A percentile compares a stretch with the other conserved stretches of the same genome.
phyloP scores from a whole-genome alignment of 2,888 invertebrate genomes.

The Dendrolimus houi region DNA sequence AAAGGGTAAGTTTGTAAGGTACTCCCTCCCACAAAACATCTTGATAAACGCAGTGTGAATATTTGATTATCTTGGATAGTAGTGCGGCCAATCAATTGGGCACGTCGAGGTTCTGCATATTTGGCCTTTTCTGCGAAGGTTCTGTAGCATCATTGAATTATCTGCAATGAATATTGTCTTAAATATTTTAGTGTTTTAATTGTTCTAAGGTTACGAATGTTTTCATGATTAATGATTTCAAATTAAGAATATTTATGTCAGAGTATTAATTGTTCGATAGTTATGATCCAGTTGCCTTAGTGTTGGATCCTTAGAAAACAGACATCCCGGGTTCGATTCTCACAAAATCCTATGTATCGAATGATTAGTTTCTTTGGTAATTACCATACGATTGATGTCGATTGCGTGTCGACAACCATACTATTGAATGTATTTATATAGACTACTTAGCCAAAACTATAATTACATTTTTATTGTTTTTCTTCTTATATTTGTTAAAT shows the following conservation, averaged over 20 bases:
- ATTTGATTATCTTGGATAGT: conserved; percentile 8
- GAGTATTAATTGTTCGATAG: too few species aligned
- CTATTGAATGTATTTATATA: too few species aligned
- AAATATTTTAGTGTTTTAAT: conserved; percentile 5
- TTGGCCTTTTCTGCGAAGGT: background rate
- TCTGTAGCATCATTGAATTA: background rate
- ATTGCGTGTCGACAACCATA: too few species aligned
- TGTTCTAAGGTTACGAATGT: conserved; percentile 5
- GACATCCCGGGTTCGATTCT: too few species aligned
- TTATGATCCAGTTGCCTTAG: too few species aligned
- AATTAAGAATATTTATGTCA: conserved; percentile 2
- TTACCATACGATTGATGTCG: too few species aligned
- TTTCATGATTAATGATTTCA: conserved; percentile 3
- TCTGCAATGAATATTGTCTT: background rate
- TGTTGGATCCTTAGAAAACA: too few species aligned
- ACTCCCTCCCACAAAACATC: background rate
- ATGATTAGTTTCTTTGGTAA: too few species aligned
- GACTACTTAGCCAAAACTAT: too few species aligned
- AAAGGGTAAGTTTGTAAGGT: background rate
- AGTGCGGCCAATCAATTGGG: background rate
- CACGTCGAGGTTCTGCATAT: conserved; percentile 6
- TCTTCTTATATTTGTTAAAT: too few species aligned
- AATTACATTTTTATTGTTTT: too few species aligned
- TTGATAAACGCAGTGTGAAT: background rate
- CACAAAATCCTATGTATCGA: too few species aligned